These are phyloP conservation scores for Xylota sylvarum DNA, from an alignment of 2,888 invertebrate genomes.

Conservation along the genomic window DNA sequence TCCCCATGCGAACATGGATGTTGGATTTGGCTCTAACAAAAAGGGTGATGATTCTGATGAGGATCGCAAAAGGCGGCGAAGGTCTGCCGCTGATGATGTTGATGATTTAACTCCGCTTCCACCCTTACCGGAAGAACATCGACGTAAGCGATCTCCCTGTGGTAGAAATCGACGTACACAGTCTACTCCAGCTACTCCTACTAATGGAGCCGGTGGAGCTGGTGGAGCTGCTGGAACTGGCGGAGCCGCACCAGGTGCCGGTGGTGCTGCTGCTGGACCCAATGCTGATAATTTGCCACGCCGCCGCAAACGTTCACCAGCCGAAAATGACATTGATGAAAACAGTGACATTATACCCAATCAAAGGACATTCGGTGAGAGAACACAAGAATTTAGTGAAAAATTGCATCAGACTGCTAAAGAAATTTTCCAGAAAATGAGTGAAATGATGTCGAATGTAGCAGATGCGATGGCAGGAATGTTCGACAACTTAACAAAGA, in stretches of 20 bases:
- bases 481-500: constrained; percentile 1
- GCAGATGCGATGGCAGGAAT: constrained; percentile 79
- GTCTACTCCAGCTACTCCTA: not conserved
- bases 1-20: constrained; percentile 47
- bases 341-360: constrained; percentile 80
- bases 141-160: constrained; percentile 60
- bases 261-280: not conserved
- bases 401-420: constrained; percentile 61
- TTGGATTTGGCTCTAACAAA: not conserved
- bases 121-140: not conserved
- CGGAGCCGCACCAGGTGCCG: not conserved
- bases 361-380: constrained; percentile 70
- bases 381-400: constrained; percentile 35
- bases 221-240: not conserved
- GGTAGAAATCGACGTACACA: not conserved
- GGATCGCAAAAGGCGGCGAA: constrained; percentile 71
- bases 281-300: constrained; percentile 67
- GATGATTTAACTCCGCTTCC: not conserved
- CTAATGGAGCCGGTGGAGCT: not conserved
- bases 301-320: constrained; percentile 79
- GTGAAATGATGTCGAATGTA: constrained; percentile 67
- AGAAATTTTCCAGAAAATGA: constrained; percentile 70
- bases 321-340: constrained; percentile 76
- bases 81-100: constrained; percentile 13
- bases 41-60: constrained; percentile 72